Evolutionary conservation across 2,113 vertebrate species (phyloP).

Genomic region (Malurus melanocephalus): DNA sequence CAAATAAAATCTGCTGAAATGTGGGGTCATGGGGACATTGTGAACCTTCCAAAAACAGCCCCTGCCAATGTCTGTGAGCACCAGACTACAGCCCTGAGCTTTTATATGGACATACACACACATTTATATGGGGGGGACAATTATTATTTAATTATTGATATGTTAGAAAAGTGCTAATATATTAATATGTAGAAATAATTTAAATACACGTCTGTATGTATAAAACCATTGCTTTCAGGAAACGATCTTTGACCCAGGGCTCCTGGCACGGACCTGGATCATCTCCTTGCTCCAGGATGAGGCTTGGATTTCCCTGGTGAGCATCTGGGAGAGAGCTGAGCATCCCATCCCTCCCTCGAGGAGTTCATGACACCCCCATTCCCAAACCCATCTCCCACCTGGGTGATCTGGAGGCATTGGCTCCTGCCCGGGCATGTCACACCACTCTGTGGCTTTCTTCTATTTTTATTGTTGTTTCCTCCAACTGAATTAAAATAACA

Average conservation of each 20-base stretch:
- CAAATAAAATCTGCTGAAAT: background rate
- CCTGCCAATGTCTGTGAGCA: background rate
- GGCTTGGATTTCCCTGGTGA: background rate
- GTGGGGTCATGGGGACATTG: background rate
- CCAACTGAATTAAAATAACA: background rate
- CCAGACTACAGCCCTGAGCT: background rate
- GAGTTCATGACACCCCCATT: accelerated
- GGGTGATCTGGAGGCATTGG: accelerated
- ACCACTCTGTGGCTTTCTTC: background rate
- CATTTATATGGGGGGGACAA: accelerated
- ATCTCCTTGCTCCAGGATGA: background rate
- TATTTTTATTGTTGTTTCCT: background rate
- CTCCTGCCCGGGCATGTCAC: background rate
- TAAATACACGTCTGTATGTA: background rate
- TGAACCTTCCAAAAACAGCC: background rate
- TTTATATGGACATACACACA: accelerated
- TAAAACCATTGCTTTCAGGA: background rate
- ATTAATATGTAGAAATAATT: background rate
- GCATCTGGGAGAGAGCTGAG: background rate
- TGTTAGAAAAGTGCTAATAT: background rate
- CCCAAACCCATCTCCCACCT: background rate
- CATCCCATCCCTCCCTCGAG: accelerated
- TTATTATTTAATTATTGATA: background rate
- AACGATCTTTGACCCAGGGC: background rate
- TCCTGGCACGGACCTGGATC: background rate